Evolutionary conservation across 1,140 invertebrate genomes (phyloP), one percentile per base, ranked within the genome.

Genomic region (Plodia interpunctella): DNA sequence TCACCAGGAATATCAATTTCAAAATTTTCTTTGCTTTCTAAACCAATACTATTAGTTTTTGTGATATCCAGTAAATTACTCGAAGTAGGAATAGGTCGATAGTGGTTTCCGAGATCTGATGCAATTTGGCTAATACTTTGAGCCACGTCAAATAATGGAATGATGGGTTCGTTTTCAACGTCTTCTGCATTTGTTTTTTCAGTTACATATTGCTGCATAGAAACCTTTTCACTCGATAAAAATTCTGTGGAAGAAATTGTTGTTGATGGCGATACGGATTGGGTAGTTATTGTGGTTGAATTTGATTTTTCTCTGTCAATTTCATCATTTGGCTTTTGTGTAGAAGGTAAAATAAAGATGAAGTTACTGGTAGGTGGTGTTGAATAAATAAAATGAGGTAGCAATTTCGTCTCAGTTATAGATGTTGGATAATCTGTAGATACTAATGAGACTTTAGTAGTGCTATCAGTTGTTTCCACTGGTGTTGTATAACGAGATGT

Each of bases 121-220:
- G 87, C 83, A 57, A 89, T 89, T 75, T 89, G 87, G 63, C 83
- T 89, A 38, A 89, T 83, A 67, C 87, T 89, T 64, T 84, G 83
- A 55, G 83, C 85, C 15, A 89, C 78, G 68, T 89, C 85, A 69
- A 89, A 89, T 19, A 88, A 57, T 17, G 79, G 80, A 56, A 80
- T 32, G 21, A 66, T 59, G 19, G 77, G 60, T 57, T 72, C 74
- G 62, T 61, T 59, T 57, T 56, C 30, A 8, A 32, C 4, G 10
- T 32, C 30, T 32, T 32, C 64, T 49, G 51, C 8, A 25, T 2
- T 15, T 44, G n/a, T n/a, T 10, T 69, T 60, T 17, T 62, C 38
- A 57, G 51, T 20, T 53, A 49, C 54, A 57, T 49, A 20, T 57
- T 67, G 49, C 19, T 62, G 60, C 19, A 35, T 28, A 44, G 1